Evolutionary conservation across 1,140 invertebrate species (phyloP).

Genomic region (Chlorops oryzae): DNA sequence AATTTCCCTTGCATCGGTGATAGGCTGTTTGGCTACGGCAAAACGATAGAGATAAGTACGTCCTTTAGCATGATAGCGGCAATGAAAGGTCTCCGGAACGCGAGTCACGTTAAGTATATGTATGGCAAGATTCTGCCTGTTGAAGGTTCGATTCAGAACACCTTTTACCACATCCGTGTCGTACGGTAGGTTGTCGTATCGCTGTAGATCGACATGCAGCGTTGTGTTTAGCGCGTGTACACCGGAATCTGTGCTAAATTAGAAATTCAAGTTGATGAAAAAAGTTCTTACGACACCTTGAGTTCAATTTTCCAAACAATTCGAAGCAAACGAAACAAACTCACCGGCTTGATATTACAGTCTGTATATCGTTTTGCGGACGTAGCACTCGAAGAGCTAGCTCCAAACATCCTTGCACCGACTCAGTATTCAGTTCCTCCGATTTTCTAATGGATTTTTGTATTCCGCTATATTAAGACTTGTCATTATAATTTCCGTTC

Average conservation of each 20-base stretch:
- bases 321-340: slow-evolving; percentile 10
- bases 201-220: slow-evolving; percentile 59
- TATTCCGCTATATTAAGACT: slow-evolving; percentile 48
- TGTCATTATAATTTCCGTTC: not conserved
- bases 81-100: slow-evolving; percentile 57
- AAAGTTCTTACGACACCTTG: too few relatives aligned
- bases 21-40: slow-evolving; percentile 42
- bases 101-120: slow-evolving; percentile 52
- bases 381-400: slow-evolving; percentile 50
- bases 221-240: slow-evolving; percentile 61
- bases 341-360: slow-evolving; percentile 62
- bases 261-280: too few relatives aligned
- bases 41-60: slow-evolving; percentile 66
- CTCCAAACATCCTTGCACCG: slow-evolving; percentile 62
- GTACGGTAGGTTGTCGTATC: slow-evolving; percentile 48
- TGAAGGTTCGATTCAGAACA: slow-evolving; percentile 56
- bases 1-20: not conserved
- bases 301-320: too few relatives aligned
- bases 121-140: slow-evolving; percentile 51
- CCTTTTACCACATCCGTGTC: slow-evolving; percentile 46
- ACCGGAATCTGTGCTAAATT: slow-evolving; percentile 62
- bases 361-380: slow-evolving; percentile 49
- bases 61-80: slow-evolving; percentile 53
- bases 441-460: slow-evolving; percentile 49
- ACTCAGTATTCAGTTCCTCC: slow-evolving; percentile 50